A percentile compares a stretch with the other conserved stretches of the same genome.
Conservation (phyloP, 2,888 invertebrate species). For the Orthosia incerta region DNA sequence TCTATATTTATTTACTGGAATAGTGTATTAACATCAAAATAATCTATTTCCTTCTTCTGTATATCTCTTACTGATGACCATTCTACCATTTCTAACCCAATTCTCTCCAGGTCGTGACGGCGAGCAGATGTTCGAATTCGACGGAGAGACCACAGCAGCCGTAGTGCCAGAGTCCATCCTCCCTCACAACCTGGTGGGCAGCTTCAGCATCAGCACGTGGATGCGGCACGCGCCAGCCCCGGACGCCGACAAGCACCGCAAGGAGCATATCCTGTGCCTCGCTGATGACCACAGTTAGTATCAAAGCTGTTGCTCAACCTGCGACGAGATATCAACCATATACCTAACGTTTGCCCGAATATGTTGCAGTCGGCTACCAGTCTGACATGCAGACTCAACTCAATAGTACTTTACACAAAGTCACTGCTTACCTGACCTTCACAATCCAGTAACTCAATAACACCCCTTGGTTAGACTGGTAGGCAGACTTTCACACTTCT, state of each 20-base stretch:
- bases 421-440: no score
- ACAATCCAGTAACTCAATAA: no score
- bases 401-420: no score
- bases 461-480: no score
- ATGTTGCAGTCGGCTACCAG: background rate
- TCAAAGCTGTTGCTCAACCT: background rate
- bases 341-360: background rate
- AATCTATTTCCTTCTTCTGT: no score
- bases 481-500: no score
- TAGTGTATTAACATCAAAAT: no score
- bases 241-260: slow-evolving; percentile 96
- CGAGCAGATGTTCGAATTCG: slow-evolving; percentile 98
- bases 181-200: slow-evolving; percentile 94
- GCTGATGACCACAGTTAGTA: slow-evolving; percentile 98
- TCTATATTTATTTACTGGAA: background rate
- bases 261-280: slow-evolving; percentile 99
- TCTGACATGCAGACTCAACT: no score
- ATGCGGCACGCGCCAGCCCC: slow-evolving; percentile 97
- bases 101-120: slow-evolving; percentile 91
- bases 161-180: slow-evolving; percentile 95
- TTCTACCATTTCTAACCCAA: background rate
- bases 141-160: slow-evolving; percentile 96
- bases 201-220: slow-evolving; percentile 98
- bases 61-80: background rate
- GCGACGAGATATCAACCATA: background rate